phyloP scores from a whole-genome alignment of 2,113 vertebrate species.

The Zosterops lateralis region DNA sequence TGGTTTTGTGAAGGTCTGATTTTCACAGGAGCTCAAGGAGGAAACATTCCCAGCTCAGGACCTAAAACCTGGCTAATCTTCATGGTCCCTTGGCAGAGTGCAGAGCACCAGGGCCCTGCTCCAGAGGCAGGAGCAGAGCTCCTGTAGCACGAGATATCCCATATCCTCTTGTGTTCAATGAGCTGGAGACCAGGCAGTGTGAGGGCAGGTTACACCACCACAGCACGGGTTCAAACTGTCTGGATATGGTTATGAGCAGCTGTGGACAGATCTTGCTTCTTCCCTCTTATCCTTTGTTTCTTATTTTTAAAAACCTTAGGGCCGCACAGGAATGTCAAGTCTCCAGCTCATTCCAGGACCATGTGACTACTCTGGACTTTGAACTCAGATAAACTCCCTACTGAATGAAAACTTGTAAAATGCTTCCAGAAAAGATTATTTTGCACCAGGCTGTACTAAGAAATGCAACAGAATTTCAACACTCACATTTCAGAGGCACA shows the following conservation, averaged over 20 bases:
- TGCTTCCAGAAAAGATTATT: constrained; percentile 45
- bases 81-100: neutral
- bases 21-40: neutral
- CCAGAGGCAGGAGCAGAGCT: neutral
- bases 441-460: constrained; percentile 29
- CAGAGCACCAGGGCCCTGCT: neutral
- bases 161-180: fast-evolving
- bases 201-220: neutral
- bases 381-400: constrained; percentile 62
- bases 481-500: neutral
- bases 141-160: neutral
- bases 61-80: neutral
- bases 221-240: neutral
- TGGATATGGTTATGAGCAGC: neutral
- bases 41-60: neutral
- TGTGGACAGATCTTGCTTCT: neutral
- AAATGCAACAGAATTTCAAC: constrained; percentile 42
- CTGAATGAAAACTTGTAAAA: constrained; percentile 53
- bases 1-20: neutral
- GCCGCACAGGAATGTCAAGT: neutral
- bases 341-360: neutral
- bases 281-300: neutral
- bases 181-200: neutral
- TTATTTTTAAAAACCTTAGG: neutral
- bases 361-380: constrained; percentile 51